Conservation (phyloP, 2,113 vertebrate genomes). For the Ceyx margarethae region DNA sequence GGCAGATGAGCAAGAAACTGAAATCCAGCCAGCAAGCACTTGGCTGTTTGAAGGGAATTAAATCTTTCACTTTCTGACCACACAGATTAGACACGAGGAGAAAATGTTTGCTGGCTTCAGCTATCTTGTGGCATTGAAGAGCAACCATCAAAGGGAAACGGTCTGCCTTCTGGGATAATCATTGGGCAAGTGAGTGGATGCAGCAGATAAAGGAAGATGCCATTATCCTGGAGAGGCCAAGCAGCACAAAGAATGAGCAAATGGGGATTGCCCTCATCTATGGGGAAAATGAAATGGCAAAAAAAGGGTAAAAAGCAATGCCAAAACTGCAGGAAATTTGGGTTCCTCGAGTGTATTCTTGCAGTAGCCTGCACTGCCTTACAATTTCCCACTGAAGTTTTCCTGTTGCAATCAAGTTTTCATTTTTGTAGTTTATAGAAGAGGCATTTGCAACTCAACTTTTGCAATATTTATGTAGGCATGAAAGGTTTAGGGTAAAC, state of each 20-base stretch:
- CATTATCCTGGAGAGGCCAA: background rate
- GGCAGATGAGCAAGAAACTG: background rate
- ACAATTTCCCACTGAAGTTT: background rate
- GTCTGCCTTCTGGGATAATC: constrained; percentile 2
- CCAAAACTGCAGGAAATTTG: background rate
- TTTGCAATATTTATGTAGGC: background rate
- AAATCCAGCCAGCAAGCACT: background rate
- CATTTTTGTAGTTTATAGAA: background rate
- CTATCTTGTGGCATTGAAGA: constrained; percentile 29
- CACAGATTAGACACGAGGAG: background rate
- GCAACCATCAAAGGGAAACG: constrained; percentile 28
- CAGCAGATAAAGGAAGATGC: constrained; percentile 27
- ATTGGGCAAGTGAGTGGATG: background rate
- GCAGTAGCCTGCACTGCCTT: background rate
- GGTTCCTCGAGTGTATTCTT: background rate
- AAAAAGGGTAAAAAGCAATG: background rate
- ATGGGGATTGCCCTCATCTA: background rate
- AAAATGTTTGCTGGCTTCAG: background rate
- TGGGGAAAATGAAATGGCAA: background rate
- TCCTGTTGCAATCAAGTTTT: background rate
- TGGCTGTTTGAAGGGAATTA: background rate
- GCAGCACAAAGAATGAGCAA: background rate
- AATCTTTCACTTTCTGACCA: constrained; percentile 48
- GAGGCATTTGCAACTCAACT: background rate
- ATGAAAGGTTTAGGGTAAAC: background rate